Evolutionary conservation across 1,140 invertebrate genomes (phyloP).

Genomic region (Polyergus mexicanus): DNA sequence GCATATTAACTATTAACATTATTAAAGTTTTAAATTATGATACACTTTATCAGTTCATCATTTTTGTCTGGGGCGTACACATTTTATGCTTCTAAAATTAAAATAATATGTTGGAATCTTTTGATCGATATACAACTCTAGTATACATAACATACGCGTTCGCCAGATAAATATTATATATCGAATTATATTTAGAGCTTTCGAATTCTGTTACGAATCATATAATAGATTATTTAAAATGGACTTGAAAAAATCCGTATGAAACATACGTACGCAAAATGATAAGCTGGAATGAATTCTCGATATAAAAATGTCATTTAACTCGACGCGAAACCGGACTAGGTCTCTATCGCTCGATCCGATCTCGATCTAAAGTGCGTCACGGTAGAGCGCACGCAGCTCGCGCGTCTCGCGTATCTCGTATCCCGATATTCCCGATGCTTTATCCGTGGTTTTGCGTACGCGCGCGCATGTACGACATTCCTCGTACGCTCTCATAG

Average conservation of each 20-base stretch:
- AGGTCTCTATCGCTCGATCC: conserved; percentile 65
- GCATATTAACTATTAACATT: neutral
- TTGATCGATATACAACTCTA: neutral
- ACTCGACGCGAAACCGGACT: conserved; percentile 40
- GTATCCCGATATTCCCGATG: conserved; percentile 63
- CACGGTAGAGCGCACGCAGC: conserved; percentile 69
- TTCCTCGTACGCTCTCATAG: conserved; percentile 69
- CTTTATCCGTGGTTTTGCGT: conserved; percentile 23
- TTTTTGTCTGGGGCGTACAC: no score
- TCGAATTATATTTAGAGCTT: neutral
- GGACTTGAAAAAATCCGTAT: neutral
- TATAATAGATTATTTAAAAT: neutral
- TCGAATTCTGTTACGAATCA: neutral
- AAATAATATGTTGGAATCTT: neutral
- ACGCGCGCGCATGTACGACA: conserved; percentile 29
- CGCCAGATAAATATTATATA: neutral
- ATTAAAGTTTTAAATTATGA: neutral
- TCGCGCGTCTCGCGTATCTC: conserved; percentile 54
- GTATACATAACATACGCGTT: neutral
- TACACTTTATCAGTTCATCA: neutral
- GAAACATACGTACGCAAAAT: neutral
- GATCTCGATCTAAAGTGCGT: conserved; percentile 67
- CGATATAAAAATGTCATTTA: conserved; percentile 50
- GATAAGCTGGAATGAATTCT: conserved; percentile 22
- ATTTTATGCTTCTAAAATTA: neutral